phyloP scores from a whole-genome alignment of 1,140 invertebrate genomes.

The Hydropsyche tenuis region DNA sequence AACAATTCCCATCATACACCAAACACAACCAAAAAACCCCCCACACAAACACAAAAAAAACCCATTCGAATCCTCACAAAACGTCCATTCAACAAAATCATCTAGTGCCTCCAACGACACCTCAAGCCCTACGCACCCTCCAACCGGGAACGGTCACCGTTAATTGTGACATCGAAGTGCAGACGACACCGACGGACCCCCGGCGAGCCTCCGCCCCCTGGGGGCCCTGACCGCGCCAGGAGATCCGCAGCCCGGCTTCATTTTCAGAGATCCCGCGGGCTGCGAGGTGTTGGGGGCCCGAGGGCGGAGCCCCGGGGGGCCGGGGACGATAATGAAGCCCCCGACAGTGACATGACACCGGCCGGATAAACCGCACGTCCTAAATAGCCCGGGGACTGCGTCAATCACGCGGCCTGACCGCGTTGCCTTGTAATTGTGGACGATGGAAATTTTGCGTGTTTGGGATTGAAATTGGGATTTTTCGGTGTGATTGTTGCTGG shows the following conservation, averaged over 20 bases:
- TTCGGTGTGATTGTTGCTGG: no score
- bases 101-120: not conserved
- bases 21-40: no score
- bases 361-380: conserved; percentile 40
- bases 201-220: no score
- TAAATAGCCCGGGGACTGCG: conserved; percentile 35
- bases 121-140: no score
- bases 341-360: conserved; percentile 45
- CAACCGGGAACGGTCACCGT: not conserved
- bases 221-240: not conserved
- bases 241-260: not conserved
- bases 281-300: not conserved
- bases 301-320: conserved; percentile 16
- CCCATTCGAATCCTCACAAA: no score
- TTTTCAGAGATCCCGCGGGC: not conserved
- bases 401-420: conserved; percentile 37
- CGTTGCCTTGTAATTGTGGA: conserved; percentile 11
- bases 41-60: no score
- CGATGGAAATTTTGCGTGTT: not conserved
- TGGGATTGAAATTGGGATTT: no score
- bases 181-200: not conserved
- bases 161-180: conserved; percentile 6
- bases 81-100: not conserved
- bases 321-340: conserved; percentile 40
- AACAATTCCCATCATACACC: no score